Evolutionary conservation across 2,113 vertebrate species (phyloP).

Genomic region (Chloropsis hardwickii): DNA sequence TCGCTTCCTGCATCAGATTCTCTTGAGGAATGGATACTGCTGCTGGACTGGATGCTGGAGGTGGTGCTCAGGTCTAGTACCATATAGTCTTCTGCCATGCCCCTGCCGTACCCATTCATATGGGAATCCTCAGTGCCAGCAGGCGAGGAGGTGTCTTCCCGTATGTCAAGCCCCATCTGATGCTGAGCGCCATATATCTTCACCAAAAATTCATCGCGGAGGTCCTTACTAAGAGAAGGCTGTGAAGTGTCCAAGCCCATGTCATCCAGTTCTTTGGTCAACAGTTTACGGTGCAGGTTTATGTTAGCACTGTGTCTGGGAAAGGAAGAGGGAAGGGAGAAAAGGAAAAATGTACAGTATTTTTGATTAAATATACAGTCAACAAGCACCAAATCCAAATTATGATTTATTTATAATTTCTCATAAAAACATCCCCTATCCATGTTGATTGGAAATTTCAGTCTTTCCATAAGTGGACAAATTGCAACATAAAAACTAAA

Average conservation of each 20-base stretch:
- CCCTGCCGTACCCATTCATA: constrained; percentile 87
- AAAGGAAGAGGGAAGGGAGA: constrained; percentile 70
- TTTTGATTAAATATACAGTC: constrained; percentile 63
- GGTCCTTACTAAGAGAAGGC: constrained; percentile 91
- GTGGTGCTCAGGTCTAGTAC: constrained; percentile 97
- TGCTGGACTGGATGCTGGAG: constrained; percentile 94
- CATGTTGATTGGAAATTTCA: neutral
- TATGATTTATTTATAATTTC: neutral
- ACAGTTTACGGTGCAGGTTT: constrained; percentile 99
- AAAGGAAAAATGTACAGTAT: constrained; percentile 63
- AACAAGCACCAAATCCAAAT: constrained; percentile 39
- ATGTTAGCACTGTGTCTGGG: constrained; percentile 99
- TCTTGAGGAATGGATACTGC: constrained; percentile 93
- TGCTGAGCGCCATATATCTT: constrained; percentile 95
- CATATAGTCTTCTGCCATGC: constrained; percentile 91
- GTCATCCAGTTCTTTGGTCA: constrained; percentile 99
- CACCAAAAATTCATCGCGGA: constrained; percentile 93
- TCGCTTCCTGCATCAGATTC: constrained; percentile 96
- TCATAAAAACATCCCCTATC: neutral
- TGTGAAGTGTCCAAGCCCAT: constrained; percentile 96
- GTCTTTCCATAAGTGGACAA: neutral
- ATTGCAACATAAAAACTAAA: neutral
- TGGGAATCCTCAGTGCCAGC: constrained; percentile 87
- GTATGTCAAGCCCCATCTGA: constrained; percentile 83
- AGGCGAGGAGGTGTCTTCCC: constrained; percentile 84